These are phyloP conservation scores for Calameuta pallipes DNA, from an alignment of 2,888 invertebrate genomes.

Conservation along the genomic window DNA sequence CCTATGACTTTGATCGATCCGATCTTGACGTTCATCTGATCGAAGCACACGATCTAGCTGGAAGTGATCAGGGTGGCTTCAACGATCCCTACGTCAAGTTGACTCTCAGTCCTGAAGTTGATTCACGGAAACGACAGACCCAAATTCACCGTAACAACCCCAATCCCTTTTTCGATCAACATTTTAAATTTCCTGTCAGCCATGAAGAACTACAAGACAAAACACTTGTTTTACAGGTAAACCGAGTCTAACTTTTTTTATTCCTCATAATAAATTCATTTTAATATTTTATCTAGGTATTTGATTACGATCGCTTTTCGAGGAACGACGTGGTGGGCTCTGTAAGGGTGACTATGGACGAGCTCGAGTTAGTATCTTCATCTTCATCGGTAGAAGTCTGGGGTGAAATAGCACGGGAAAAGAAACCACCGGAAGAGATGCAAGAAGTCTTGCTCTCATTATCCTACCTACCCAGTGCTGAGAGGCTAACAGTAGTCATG, in stretches of 20 bases:
- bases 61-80: constrained; percentile 87
- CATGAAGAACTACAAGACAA: constrained; percentile 87
- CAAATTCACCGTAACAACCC: constrained; percentile 85
- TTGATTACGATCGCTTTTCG: constrained; percentile 79
- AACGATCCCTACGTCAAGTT: constrained; percentile 90
- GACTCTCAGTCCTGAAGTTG: constrained; percentile 84
- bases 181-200: constrained; percentile 92
- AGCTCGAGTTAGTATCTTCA: constrained; percentile 81
- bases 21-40: constrained; percentile 92
- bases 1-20: constrained; percentile 90
- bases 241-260: neutral
- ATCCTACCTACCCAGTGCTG: constrained; percentile 90
- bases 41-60: constrained; percentile 88
- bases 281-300: constrained; percentile 59
- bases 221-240: constrained; percentile 78
- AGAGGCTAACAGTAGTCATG: constrained; percentile 84
- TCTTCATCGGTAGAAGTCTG: constrained; percentile 84
- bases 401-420: constrained; percentile 87
- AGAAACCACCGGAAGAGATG: constrained; percentile 83
- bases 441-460: constrained; percentile 87
- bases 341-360: constrained; percentile 80
- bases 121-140: constrained; percentile 86
- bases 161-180: constrained; percentile 90
- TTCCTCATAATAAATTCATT: neutral
- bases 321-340: constrained; percentile 91